Evolutionary conservation across 2,888 invertebrate species (phyloP).

Genomic region (Leucophenga maculata): DNA sequence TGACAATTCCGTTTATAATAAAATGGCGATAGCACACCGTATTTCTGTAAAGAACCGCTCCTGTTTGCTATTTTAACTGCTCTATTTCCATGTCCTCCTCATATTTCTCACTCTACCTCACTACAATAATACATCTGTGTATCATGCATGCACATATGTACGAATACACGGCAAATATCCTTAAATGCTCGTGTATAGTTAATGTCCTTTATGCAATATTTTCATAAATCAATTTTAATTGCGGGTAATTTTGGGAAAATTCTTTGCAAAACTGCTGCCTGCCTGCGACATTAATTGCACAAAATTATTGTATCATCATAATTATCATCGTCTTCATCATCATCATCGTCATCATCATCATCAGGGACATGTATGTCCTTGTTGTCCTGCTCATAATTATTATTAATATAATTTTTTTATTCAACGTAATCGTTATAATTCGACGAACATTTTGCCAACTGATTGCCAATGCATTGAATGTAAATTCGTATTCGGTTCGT

Average conservation of each 20-base stretch:
- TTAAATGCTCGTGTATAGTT: background rate
- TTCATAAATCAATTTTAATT: slow-evolving; percentile 69
- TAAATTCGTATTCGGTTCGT: no score
- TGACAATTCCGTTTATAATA: no score
- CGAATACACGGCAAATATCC: slow-evolving; percentile 8
- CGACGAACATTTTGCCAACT: no score
- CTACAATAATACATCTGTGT: slow-evolving; percentile 24
- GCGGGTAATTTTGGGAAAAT: slow-evolving; percentile 64
- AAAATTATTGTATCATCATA: slow-evolving; percentile 37
- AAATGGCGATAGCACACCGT: no score
- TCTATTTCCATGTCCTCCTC: slow-evolving; percentile 23
- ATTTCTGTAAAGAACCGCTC: no score
- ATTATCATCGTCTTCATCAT: slow-evolving; percentile 44
- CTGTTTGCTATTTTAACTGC: no score
- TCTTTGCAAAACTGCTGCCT: slow-evolving; percentile 36
- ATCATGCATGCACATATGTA: slow-evolving; percentile 1
- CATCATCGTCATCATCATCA: slow-evolving; percentile 46
- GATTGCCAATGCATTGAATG: no score
- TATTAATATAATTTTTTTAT: no score
- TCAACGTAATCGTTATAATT: no score
- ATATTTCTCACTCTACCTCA: slow-evolving; percentile 33
- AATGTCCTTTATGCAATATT: slow-evolving; percentile 34
- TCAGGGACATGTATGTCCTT: slow-evolving; percentile 13
- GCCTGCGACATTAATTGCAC: slow-evolving; percentile 54
- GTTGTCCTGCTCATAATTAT: no score